A percentile compares a stretch with the other conserved stretches of the same genome.
Evolutionary conservation across 1,140 invertebrate species (phyloP).

Genomic region (Hestina assimilis): DNA sequence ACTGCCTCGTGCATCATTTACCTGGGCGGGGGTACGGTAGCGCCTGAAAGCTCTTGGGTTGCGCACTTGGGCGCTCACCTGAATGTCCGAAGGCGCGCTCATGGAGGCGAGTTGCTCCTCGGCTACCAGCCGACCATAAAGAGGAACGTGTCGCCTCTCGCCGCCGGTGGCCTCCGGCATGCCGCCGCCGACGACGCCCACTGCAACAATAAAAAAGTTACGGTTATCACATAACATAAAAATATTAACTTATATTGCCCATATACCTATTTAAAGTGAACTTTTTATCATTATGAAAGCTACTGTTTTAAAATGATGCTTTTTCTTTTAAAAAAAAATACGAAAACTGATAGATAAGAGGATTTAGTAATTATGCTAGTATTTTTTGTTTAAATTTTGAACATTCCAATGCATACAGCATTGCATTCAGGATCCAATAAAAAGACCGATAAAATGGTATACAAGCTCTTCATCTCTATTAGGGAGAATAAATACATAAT

Average conservation of each 20-base stretch:
- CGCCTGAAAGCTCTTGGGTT: conserved; percentile 92
- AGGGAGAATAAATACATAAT: background rate
- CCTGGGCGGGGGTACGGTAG: conserved; percentile 88
- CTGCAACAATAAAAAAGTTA: conserved; percentile 50
- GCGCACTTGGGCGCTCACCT: conserved; percentile 82
- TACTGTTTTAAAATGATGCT: background rate
- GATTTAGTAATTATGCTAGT: too few relatives aligned
- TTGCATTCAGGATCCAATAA: too few relatives aligned
- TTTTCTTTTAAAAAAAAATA: too few relatives aligned
- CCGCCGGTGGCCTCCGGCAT: conserved; percentile 77
- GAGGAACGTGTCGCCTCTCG: conserved; percentile 84
- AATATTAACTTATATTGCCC: too few relatives aligned
- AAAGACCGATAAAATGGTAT: background rate
- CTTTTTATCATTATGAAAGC: too few relatives aligned
- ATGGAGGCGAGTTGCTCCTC: conserved; percentile 87
- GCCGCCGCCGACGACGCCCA: conserved; percentile 69
- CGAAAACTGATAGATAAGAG: too few relatives aligned
- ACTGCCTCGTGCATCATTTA: conserved; percentile 76
- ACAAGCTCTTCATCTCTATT: background rate
- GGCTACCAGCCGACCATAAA: conserved; percentile 92
- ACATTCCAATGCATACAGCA: too few relatives aligned
- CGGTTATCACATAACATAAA: background rate
- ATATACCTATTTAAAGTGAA: too few relatives aligned
- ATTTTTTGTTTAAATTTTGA: too few relatives aligned
- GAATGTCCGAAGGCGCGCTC: conserved; percentile 87